phyloP scores from a whole-genome alignment of 2,797 vertebrate genomes.

The Lepus oiostolus region DNA sequence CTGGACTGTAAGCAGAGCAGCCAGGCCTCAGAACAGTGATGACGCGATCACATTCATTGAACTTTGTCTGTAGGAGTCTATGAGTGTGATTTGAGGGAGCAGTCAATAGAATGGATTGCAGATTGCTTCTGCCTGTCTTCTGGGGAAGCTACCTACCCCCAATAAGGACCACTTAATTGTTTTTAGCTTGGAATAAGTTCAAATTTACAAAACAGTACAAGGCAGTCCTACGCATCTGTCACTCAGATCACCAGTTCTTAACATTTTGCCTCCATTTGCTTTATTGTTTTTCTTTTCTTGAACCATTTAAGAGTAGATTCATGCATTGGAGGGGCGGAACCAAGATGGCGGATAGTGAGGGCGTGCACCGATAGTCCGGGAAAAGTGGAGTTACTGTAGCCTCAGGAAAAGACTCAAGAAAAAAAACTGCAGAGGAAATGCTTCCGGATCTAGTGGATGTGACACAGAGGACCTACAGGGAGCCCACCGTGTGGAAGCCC shows the following conservation, averaged over 20 bases:
- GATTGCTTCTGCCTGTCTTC: background rate
- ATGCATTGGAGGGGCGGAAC: background rate
- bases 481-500: too few relatives aligned
- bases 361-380: too few relatives aligned
- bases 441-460: too few relatives aligned
- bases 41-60: background rate
- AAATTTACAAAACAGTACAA: background rate
- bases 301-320: background rate
- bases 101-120: background rate
- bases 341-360: too few relatives aligned
- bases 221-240: background rate
- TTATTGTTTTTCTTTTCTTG: background rate
- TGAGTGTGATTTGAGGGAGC: background rate
- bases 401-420: too few relatives aligned
- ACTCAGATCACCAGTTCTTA: background rate
- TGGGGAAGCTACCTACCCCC: background rate
- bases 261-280: background rate
- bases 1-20: too few relatives aligned
- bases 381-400: too few relatives aligned
- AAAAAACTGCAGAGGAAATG: too few relatives aligned
- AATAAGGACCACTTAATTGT: background rate
- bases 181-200: slow-evolving; percentile 17
- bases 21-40: too few relatives aligned
- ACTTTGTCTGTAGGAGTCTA: background rate
- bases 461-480: too few relatives aligned